Evolutionary conservation across 2,113 vertebrate genomes (phyloP).

Genomic region (Indicator maculatus): DNA sequence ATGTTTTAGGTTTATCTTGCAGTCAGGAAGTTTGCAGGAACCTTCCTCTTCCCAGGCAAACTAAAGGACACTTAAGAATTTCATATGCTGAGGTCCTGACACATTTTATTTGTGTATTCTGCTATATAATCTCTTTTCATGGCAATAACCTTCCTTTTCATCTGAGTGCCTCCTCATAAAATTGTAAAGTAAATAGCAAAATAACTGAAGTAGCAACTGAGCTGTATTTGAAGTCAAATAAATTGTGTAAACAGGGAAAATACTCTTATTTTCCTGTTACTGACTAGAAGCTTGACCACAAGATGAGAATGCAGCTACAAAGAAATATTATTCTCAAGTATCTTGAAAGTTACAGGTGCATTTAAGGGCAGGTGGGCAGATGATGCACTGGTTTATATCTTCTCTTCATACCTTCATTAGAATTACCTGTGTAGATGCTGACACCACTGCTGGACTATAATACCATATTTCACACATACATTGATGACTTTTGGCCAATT

Average conservation of each 20-base stretch:
- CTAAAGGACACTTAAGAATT: neutral
- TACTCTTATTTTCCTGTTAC: neutral
- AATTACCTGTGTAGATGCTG: neutral
- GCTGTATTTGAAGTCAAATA: conserved; percentile 11
- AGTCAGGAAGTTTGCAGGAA: neutral
- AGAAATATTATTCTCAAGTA: neutral
- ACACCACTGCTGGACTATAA: neutral
- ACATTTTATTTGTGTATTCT: conserved; percentile 30
- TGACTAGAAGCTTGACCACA: neutral
- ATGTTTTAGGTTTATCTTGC: neutral
- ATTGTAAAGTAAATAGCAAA: conserved; percentile 6
- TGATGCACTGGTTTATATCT: neutral
- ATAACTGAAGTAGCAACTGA: neutral
- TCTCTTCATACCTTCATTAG: neutral
- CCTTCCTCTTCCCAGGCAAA: neutral
- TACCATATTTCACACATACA: accelerated
- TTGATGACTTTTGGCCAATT: neutral
- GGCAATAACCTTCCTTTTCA: conserved; percentile 23
- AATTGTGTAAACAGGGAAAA: neutral
- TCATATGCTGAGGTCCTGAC: neutral
- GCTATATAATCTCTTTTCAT: neutral
- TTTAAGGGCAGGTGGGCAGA: neutral
- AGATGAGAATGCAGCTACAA: neutral
- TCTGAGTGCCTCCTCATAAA: conserved; percentile 18
- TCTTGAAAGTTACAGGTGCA: neutral